Conservation (phyloP, 2,113 vertebrate genomes). For the Ophiodon elongatus region DNA sequence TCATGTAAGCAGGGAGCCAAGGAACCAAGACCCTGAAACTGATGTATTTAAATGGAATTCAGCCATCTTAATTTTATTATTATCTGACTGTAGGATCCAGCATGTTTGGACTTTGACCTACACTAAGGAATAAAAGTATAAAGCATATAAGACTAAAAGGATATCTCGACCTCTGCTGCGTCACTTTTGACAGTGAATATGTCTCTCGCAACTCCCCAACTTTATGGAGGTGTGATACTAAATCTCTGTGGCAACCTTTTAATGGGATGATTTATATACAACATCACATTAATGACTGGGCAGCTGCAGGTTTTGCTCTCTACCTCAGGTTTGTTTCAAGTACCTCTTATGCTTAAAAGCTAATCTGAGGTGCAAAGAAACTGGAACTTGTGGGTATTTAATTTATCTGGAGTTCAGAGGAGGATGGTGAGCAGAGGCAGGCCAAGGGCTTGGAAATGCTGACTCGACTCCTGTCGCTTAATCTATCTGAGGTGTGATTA, state of each 20-base stretch:
- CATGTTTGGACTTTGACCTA: not conserved
- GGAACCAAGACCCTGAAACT: conserved; percentile 13
- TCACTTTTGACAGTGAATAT: conserved; percentile 6
- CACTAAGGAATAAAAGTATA: not conserved
- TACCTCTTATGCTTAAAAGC: conserved; percentile 39
- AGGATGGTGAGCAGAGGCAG: conserved; percentile 87
- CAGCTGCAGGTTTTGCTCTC: conserved; percentile 33
- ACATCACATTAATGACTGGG: conserved; percentile 19
- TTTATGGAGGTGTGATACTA: conserved; percentile 6
- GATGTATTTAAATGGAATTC: not conserved
- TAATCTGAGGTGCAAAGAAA: conserved; percentile 47
- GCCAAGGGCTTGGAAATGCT: conserved; percentile 89
- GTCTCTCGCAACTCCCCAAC: not conserved
- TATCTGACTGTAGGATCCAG: not conserved
- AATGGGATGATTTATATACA: conserved; percentile 25
- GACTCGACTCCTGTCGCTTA: conserved; percentile 91
- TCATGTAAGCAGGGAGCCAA: not conserved
- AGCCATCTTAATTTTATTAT: not conserved
- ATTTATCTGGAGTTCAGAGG: conserved; percentile 56
- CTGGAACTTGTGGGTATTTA: conserved; percentile 60
- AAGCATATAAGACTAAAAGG: not conserved
- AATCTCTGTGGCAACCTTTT: conserved; percentile 13
- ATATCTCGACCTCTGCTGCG: not conserved
- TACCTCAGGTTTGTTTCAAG: conserved; percentile 28
- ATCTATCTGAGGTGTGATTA: conserved; percentile 88